These are phyloP conservation scores for Chloroceryle amazona DNA, from an alignment of 2,797 vertebrate species.

Conservation along the genomic window DNA sequence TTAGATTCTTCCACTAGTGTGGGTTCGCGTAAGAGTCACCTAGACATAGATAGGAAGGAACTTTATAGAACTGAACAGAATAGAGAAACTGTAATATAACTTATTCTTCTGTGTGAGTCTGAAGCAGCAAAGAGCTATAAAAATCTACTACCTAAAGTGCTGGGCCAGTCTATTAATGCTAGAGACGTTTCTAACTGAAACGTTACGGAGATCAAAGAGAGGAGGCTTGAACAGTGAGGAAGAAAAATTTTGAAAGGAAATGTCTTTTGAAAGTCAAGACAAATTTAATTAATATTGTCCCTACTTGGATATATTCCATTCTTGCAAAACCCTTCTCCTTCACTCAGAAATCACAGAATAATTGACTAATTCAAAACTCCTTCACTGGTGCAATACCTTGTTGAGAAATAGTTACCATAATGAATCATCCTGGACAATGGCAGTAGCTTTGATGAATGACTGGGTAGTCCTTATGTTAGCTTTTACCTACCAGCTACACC, in stretches of 20 bases:
- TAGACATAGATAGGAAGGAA: not conserved
- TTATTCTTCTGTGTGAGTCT: not conserved
- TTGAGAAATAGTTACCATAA: slow-evolving; percentile 16
- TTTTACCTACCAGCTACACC: not conserved
- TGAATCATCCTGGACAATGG: not conserved
- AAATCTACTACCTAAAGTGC: not conserved
- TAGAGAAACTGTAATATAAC: not conserved
- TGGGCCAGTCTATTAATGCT: not conserved
- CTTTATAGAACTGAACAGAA: not conserved
- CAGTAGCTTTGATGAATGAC: not conserved
- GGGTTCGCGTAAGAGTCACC: not conserved
- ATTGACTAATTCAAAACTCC: slow-evolving; percentile 4
- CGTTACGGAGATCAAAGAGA: not conserved
- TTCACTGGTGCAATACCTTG: slow-evolving; percentile 11
- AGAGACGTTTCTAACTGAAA: not conserved
- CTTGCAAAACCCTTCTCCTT: slow-evolving; percentile 37
- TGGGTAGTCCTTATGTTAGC: not conserved
- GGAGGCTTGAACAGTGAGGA: not conserved
- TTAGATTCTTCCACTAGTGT: not conserved
- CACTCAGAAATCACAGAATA: not conserved
- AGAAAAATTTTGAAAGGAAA: not conserved
- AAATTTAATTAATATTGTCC: not conserved
- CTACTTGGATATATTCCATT: not conserved
- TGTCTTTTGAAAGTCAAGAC: not conserved
- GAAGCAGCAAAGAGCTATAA: not conserved